Evolutionary conservation across 2,113 vertebrate genomes (phyloP), one percentile per base, ranked within the genome.

Genomic region (Marmota monax): DNA sequence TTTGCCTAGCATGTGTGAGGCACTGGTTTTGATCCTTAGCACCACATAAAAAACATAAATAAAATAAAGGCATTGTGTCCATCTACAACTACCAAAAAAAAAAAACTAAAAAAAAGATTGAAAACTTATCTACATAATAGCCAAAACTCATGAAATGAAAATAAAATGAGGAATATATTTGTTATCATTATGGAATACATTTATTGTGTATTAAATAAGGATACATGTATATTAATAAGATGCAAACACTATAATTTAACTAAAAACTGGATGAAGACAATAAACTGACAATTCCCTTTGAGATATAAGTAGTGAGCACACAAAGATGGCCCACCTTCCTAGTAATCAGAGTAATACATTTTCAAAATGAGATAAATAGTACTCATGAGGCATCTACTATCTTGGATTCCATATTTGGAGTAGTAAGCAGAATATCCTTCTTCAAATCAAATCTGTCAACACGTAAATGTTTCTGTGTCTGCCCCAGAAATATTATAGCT

Each of bases 401-500:
- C 61, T 94, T 37, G 72, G 65, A 77, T 9, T 37, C 84, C 39
- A 42, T 84, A 67, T 83, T 94, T 95, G 32, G 61, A 94, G 18
- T 45, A 70, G 13, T 72, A 85, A 92, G 14, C 89, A 83, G 65
- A 80, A 93, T 77, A 92, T 84, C 51, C 16, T 53, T 88, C 80
- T 84, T 22, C 45, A 94, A 88, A 93, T 94, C 61, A 96, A 45
- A 48, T 79, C 93, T 97, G 85, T 65, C 53, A 73, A 78, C 76
- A 88, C 63, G 22, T 53, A 73, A 89, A 84, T 88, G 72, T 92
- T 96, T 95, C 37, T 88, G 20, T 77, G 42, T 45, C 95, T 88
- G 61, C 39, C 73, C 29, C 53, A 93, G 93, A 95, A 96, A 95
- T 91, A 93, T 90, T 97, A 94, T 45, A 94, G 39, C 63, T 95